Evolutionary conservation across 2,113 vertebrate genomes (phyloP), one percentile per base, ranked within the genome.

Genomic region (Myotis davidii): DNA sequence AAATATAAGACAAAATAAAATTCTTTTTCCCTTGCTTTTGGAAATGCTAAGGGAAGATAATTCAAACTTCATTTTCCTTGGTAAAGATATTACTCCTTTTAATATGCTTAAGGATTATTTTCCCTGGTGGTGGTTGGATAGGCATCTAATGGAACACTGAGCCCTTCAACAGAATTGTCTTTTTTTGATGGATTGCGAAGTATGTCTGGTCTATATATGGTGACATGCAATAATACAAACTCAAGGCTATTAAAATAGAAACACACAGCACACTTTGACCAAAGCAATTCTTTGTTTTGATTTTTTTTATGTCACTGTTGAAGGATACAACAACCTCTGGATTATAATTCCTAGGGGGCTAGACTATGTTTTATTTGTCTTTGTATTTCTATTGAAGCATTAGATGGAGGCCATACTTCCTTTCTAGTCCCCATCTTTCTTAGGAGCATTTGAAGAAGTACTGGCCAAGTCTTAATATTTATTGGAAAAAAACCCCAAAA

Each of bases 401-500:
- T 56, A 83, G 65, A 4, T 5, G 78, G 54, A 85, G 17, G 20
- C 10, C 34, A 69, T 61, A 84, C 9, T 90, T 90, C 64, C 85
- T 74, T 88, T 92, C 69, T 13, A 29, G 3, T 65, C 11, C 69
- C 50, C 37, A 20, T 42, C 23, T 64, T 83, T 92, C 78, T 45
- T 92, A 59, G 16, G 78, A 88, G 27, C 14, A 70, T 96, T 92
- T 88, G 72, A 96, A 94, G 82, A 92, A 27, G 29, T 73, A 79
- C 70, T 88, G 20, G 56, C 54, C 50, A 95, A 85, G 84, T 65
- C 45, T 96, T 78, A 96, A 61, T 92, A 95, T 95, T 95, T 96
- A 95, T 54, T 96, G 91, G 91, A 69, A 52, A 85, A 82, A 92
- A 79, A 32, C 74, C 74, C 81, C 76, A 77, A 84, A 70, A 77